phyloP scores from a whole-genome alignment of 2,113 vertebrate species.

The Rhabdomys dilectus region DNA sequence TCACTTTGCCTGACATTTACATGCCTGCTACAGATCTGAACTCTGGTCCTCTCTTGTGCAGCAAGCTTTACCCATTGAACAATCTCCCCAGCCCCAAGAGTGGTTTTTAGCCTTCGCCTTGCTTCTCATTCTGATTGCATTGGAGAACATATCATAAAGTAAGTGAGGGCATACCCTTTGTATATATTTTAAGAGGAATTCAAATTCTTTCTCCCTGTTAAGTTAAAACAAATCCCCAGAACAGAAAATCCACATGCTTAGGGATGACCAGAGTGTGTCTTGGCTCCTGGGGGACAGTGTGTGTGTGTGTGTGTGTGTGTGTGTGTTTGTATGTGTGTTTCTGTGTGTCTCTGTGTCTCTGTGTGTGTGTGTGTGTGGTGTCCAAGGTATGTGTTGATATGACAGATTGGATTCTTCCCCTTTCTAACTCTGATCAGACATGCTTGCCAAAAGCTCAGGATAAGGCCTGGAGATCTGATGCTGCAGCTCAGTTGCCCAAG shows the following conservation, averaged over 20 bases:
- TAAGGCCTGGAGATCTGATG: background rate
- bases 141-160: conserved; percentile 52
- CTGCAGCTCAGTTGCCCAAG: background rate
- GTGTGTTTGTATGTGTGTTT: background rate
- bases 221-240: conserved; percentile 66
- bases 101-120: background rate
- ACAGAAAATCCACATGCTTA: conserved; percentile 19
- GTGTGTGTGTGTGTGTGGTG: background rate
- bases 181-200: conserved; percentile 57
- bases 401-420: background rate
- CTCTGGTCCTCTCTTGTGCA: background rate
- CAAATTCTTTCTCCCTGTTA: conserved; percentile 58
- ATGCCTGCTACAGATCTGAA: background rate
- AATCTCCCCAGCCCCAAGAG: background rate
- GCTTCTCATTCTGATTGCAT: background rate
- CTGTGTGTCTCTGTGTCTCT: background rate
- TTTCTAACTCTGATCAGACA: background rate
- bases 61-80: background rate
- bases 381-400: background rate
- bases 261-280: background rate
- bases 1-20: background rate
- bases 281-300: background rate
- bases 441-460: background rate
- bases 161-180: conserved; percentile 69
- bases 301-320: background rate